Percentiles rank a stretch among this genome's conserved stretches.
phyloP scores from a whole-genome alignment of 2,113 vertebrate species.

The Trogon surrucura region DNA sequence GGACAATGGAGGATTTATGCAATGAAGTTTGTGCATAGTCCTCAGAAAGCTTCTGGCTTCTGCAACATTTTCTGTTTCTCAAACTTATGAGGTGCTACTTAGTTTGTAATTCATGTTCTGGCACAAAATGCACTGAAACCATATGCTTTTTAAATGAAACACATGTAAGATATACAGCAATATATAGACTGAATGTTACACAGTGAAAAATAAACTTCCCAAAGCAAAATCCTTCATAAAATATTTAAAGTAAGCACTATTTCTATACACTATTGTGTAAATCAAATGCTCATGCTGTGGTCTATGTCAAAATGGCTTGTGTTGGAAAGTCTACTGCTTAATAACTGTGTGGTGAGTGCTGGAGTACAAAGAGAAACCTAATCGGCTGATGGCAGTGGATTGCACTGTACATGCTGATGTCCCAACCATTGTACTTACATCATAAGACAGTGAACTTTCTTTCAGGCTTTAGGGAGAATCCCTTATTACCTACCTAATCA shows the following conservation, averaged over 20 bases:
- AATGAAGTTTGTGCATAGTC: background rate
- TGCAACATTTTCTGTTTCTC: background rate
- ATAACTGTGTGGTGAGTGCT: background rate
- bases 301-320: background rate
- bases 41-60: background rate
- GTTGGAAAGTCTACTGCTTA: background rate
- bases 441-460: background rate
- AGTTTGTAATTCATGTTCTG: conserved; percentile 39
- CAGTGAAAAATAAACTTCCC: background rate
- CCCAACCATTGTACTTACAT: background rate
- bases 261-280: background rate
- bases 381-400: background rate
- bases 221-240: background rate
- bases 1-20: background rate
- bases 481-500: background rate
- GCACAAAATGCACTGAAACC: background rate
- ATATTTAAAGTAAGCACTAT: background rate
- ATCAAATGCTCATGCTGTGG: background rate
- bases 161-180: background rate
- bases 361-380: background rate
- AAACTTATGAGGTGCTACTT: conserved; percentile 30
- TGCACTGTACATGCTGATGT: background rate
- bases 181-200: background rate
- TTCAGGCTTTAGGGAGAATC: background rate
- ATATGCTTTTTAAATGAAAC: conserved; percentile 36